Evolutionary conservation across 1,140 invertebrate genomes (phyloP).

Genomic region (Apis mellifera): DNA sequence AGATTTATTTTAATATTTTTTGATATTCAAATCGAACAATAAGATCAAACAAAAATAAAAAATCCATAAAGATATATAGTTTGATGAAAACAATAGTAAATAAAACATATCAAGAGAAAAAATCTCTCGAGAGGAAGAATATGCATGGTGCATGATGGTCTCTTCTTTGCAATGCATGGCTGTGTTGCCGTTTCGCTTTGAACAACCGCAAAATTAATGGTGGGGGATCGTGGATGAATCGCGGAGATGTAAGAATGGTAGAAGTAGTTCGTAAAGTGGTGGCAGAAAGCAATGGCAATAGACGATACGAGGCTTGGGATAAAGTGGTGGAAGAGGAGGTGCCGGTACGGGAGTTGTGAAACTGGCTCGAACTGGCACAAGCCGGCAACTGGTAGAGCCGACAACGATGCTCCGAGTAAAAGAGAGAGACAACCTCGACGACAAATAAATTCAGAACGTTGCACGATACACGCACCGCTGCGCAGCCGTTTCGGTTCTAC

Average conservation of each 20-base stretch:
- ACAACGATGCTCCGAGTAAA: slow-evolving; percentile 41
- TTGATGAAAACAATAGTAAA: neutral
- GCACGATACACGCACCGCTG: slow-evolving; percentile 48
- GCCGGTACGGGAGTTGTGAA: slow-evolving; percentile 53
- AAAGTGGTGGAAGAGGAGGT: slow-evolving; percentile 37
- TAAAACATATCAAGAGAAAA: no score
- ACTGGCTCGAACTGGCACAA: slow-evolving; percentile 75
- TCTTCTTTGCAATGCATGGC: slow-evolving; percentile 17
- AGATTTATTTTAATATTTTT: neutral
- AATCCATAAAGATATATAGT: no score
- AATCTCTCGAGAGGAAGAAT: neutral
- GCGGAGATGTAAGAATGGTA: neutral
- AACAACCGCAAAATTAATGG: neutral
- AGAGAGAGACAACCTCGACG: slow-evolving; percentile 36
- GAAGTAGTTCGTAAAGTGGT: slow-evolving; percentile 20
- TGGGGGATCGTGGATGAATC: slow-evolving; percentile 21
- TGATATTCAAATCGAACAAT: no score
- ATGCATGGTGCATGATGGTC: no score
- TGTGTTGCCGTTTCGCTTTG: slow-evolving; percentile 21
- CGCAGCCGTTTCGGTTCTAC: slow-evolving; percentile 43
- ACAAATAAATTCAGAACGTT: slow-evolving; percentile 66
- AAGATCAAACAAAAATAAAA: no score
- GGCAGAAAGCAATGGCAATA: slow-evolving; percentile 43
- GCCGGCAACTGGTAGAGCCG: slow-evolving; percentile 61
- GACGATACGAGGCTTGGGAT: slow-evolving; percentile 26